Percentiles rank a stretch among this genome's conserved stretches.
Conservation (phyloP, 2,888 invertebrate species). For the Acrobasis consociella region DNA sequence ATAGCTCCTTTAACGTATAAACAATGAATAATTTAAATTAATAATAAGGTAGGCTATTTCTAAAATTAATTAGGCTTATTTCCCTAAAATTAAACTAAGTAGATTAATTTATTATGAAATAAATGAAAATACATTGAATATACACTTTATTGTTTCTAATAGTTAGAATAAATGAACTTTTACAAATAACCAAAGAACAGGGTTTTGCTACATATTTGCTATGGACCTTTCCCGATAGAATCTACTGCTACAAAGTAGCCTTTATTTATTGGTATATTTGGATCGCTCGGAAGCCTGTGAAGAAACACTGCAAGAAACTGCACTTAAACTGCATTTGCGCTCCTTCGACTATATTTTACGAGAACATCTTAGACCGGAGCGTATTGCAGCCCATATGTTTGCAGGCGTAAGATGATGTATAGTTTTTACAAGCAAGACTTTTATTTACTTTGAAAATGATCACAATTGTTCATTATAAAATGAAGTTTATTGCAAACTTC, state of each 20-base stretch:
- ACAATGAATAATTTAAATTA: too few species aligned
- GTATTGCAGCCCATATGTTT: not conserved
- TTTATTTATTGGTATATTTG: conserved; percentile 11
- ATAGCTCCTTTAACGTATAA: too few species aligned
- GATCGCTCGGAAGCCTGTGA: conserved; percentile 4
- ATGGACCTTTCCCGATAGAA: not conserved
- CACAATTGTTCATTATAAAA: too few species aligned
- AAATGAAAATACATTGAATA: too few species aligned
- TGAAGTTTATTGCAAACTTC: too few species aligned
- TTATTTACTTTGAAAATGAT: too few species aligned
- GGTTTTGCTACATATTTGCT: not conserved
- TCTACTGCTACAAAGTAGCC: conserved; percentile 12
- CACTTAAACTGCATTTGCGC: conserved; percentile 5
- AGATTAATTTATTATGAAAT: too few species aligned
- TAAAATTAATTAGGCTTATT: too few species aligned
- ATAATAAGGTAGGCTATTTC: too few species aligned
- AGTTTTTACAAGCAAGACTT: not conserved
- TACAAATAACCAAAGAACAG: not conserved
- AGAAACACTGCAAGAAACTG: conserved; percentile 16
- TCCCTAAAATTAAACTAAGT: too few species aligned
- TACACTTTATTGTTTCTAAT: too few species aligned
- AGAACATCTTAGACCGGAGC: not conserved
- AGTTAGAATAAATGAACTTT: too few species aligned
- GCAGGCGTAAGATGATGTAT: not conserved
- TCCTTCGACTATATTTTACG: not conserved